Evolutionary conservation across 2,113 vertebrate genomes (phyloP).

Genomic region (Choloepus hoffmanni): DNA sequence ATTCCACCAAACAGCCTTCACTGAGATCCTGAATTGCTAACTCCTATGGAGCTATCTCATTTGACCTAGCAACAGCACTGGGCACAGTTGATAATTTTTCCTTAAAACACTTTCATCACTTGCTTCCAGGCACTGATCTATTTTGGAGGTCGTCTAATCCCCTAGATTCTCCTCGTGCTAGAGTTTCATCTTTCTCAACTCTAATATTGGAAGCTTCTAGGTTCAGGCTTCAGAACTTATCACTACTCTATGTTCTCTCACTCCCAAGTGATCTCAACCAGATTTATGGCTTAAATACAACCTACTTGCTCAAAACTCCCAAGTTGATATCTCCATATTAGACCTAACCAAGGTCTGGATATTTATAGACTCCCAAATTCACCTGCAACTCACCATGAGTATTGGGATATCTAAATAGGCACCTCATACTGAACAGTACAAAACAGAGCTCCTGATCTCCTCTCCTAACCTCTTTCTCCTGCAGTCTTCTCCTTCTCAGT

Average conservation of each 20-base stretch:
- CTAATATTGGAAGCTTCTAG: neutral
- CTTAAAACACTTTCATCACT: neutral
- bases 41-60: neutral
- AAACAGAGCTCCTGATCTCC: neutral
- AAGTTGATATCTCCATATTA: neutral
- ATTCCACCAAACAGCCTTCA: neutral
- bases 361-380: neutral
- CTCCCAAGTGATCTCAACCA: neutral
- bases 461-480: neutral
- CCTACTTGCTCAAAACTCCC: neutral
- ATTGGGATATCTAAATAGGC: neutral
- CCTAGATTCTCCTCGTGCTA: neutral
- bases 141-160: neutral
- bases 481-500: neutral
- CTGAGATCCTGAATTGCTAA: neutral
- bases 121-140: neutral
- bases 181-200: neutral
- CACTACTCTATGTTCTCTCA: neutral
- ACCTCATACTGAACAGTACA: neutral
- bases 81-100: neutral
- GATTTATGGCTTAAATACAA: neutral
- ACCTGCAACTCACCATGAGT: neutral
- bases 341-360: neutral
- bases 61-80: neutral
- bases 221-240: neutral